phyloP scores from a whole-genome alignment of 30 jellyfish, hydroid and myxozoan genomes.

The Chironex yamaguchii region DNA sequence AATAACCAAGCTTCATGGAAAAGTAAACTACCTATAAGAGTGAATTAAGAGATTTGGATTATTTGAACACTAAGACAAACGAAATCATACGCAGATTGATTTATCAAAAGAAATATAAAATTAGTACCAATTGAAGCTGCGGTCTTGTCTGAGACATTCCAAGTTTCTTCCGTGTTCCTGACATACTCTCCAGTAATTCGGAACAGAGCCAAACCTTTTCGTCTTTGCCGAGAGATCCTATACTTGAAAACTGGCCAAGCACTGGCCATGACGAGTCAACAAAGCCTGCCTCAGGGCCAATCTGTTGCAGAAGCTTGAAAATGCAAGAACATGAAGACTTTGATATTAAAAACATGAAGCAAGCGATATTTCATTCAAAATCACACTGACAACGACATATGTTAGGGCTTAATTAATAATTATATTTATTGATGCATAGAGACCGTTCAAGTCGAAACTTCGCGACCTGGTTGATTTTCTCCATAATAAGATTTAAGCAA shows the following conservation, averaged over 20 bases:
- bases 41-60: neutral
- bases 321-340: neutral
- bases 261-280: conserved; percentile 81
- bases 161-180: conserved; percentile 36
- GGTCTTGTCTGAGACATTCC: conserved; percentile 26
- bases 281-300: conserved; percentile 69
- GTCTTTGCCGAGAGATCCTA: conserved; percentile 94
- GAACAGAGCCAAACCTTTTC: conserved; percentile 79
- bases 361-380: too few relatives aligned
- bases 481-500: too few relatives aligned
- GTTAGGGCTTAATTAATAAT: too few relatives aligned
- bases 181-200: conserved; percentile 89
- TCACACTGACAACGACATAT: too few relatives aligned
- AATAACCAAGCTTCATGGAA: neutral
- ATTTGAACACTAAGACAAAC: neutral
- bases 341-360: neutral
- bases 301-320: conserved; percentile 59
- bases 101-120: neutral
- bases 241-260: conserved; percentile 95
- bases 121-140: conserved; percentile 66
- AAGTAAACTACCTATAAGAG: neutral
- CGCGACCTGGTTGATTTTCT: too few relatives aligned
- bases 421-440: too few relatives aligned
- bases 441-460: too few relatives aligned
- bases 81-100: neutral